phyloP scores from a whole-genome alignment of 2,113 vertebrate species.

The Heterotilapia buettikoferi region DNA sequence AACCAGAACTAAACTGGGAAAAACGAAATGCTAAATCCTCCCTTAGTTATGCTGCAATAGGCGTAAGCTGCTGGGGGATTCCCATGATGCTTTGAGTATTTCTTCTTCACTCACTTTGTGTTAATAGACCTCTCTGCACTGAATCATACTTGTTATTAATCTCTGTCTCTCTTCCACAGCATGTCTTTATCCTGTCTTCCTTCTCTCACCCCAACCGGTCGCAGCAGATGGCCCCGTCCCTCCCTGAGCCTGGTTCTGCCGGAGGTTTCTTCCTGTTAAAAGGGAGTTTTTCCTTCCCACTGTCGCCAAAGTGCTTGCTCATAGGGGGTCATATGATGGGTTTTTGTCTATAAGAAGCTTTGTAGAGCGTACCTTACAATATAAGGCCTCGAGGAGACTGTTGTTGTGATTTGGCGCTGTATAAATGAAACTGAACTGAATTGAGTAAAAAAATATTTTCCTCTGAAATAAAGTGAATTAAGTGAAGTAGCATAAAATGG shows the following conservation, averaged over 20 bases:
- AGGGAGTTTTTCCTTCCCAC: background rate
- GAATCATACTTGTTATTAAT: rapidly evolving
- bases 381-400: too few species aligned
- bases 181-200: background rate
- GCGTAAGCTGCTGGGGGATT: rapidly evolving
- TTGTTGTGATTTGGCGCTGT: too few species aligned
- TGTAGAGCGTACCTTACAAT: too few species aligned
- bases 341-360: background rate
- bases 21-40: rapidly evolving
- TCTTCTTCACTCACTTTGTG: background rate
- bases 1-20: background rate
- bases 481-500: too few species aligned
- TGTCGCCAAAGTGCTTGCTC: background rate
- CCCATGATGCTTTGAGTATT: background rate
- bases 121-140: rapidly evolving
- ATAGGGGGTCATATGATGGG: rapidly evolving
- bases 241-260: background rate
- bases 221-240: background rate
- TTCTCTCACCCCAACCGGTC: rapidly evolving
- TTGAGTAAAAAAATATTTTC: too few species aligned
- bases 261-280: background rate
- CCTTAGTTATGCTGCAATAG: background rate
- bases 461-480: too few species aligned
- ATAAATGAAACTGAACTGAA: too few species aligned
- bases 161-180: background rate